Conservation (phyloP, 2,888 invertebrate species). For the Lasioglossum marginatum region DNA sequence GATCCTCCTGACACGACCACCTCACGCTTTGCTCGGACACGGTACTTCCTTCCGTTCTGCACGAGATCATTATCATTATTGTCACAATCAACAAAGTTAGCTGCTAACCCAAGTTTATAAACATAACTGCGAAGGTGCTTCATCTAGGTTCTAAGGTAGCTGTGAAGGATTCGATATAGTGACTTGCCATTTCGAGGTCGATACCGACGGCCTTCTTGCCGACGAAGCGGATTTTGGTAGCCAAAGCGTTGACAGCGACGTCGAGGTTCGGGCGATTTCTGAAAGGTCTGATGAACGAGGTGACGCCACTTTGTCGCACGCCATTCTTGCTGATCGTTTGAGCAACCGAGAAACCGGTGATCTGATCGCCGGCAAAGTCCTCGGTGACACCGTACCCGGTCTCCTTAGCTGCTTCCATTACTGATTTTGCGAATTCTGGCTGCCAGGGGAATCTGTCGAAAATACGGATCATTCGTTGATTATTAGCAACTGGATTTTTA, state of each 20-base stretch:
- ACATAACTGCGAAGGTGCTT: too few species aligned
- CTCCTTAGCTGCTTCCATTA: conserved; percentile 87
- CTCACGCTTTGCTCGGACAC: conserved; percentile 79
- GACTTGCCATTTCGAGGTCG: conserved; percentile 84
- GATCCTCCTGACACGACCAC: conserved; percentile 88
- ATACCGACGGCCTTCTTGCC: conserved; percentile 86
- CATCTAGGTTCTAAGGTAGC: background rate
- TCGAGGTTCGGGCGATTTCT: conserved; percentile 87
- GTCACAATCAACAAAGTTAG: too few species aligned
- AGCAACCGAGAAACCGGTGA: conserved; percentile 88
- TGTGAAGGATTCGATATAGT: background rate
- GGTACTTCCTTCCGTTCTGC: conserved; percentile 65
- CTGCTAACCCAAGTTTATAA: too few species aligned
- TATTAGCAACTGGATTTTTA: background rate
- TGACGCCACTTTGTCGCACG: conserved; percentile 87
- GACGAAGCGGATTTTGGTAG: conserved; percentile 85
- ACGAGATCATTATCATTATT: background rate
- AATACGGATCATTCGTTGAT: background rate
- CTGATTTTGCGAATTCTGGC: conserved; percentile 87
- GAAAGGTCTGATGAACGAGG: conserved; percentile 87
- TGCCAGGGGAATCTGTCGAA: conserved; percentile 87
- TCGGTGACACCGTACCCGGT: conserved; percentile 87
- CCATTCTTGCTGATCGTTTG: conserved; percentile 88
- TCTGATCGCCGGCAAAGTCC: conserved; percentile 88
- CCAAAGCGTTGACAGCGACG: conserved; percentile 87